Evolutionary conservation across 2,888 invertebrate species (phyloP).

Genomic region (Anorthoa munda): DNA sequence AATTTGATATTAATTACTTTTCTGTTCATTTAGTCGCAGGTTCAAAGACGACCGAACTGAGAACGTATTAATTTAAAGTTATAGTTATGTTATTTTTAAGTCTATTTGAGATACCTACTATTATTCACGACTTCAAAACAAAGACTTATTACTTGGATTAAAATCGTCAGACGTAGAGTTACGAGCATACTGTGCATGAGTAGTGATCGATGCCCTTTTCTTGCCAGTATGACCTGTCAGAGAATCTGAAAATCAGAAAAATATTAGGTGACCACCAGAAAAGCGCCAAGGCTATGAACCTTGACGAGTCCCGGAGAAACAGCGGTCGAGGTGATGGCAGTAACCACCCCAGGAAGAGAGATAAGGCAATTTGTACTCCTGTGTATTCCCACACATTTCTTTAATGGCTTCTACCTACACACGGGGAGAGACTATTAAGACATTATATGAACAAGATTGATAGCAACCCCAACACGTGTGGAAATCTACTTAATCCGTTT

Average conservation of each 20-base stretch:
- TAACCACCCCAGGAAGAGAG: neutral
- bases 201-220: too few relatives aligned
- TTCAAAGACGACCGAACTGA: neutral
- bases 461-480: conserved; percentile 27
- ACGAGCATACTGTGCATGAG: neutral
- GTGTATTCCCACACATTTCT: conserved; percentile 4
- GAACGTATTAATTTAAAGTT: neutral
- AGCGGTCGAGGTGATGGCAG: neutral
- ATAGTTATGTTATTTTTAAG: neutral
- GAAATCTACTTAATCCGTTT: conserved; percentile 4
- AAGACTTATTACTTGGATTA: neutral
- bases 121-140: too few relatives aligned
- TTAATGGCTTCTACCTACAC: conserved; percentile 17
- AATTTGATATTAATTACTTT: conserved; percentile 11
- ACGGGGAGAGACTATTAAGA: neutral
- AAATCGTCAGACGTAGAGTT: neutral
- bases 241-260: too few relatives aligned
- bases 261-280: too few relatives aligned
- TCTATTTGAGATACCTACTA: neutral
- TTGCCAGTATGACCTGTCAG: neutral
- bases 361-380: neutral
- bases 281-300: too few relatives aligned
- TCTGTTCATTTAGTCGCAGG: neutral
- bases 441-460: conserved; percentile 19
- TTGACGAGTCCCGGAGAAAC: too few relatives aligned